These are phyloP conservation scores for Galerucella calmariensis DNA, from an alignment of 2,888 invertebrate species.

Conservation along the genomic window DNA sequence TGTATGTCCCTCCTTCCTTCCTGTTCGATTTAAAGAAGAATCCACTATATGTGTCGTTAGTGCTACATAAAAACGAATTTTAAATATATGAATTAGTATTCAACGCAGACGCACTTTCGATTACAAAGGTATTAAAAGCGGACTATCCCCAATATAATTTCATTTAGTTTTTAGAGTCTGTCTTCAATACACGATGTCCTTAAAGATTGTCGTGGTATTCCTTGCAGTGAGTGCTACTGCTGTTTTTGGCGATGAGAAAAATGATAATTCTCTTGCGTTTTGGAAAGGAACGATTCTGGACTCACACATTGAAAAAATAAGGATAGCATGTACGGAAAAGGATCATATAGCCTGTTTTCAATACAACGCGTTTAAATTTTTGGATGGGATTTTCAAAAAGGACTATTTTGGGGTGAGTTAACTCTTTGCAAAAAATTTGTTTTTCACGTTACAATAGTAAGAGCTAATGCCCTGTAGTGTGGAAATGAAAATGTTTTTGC, in stretches of 20 bases:
- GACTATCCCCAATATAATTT: slow-evolving; percentile 29
- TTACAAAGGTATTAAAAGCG: slow-evolving; percentile 45
- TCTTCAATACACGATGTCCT: slow-evolving; percentile 43
- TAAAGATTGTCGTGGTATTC: slow-evolving; percentile 39
- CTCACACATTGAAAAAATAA: slow-evolving; percentile 76
- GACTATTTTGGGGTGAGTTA: slow-evolving; percentile 66
- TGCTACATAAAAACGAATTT: not conserved
- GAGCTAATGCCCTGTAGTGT: too few relatives aligned
- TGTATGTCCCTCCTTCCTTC: not conserved
- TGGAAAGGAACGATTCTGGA: slow-evolving; percentile 81
- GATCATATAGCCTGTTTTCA: slow-evolving; percentile 86
- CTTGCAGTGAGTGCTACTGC: slow-evolving; percentile 18
- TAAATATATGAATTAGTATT: slow-evolving; percentile 37
- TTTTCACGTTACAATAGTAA: too few relatives aligned
- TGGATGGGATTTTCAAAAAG: slow-evolving; percentile 81
- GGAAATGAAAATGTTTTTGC: too few relatives aligned
- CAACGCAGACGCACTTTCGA: slow-evolving; percentile 42
- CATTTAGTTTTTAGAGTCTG: slow-evolving; percentile 42
- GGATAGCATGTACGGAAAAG: slow-evolving; percentile 78
- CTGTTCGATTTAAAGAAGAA: not conserved
- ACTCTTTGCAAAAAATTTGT: not conserved
- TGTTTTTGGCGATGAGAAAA: slow-evolving; percentile 5
- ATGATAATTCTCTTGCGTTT: slow-evolving; percentile 70
- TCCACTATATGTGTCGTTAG: not conserved
- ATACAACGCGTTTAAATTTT: slow-evolving; percentile 77